Conservation (phyloP, 1,140 invertebrate species). For the Meloidogyne chitwoodi region DNA sequence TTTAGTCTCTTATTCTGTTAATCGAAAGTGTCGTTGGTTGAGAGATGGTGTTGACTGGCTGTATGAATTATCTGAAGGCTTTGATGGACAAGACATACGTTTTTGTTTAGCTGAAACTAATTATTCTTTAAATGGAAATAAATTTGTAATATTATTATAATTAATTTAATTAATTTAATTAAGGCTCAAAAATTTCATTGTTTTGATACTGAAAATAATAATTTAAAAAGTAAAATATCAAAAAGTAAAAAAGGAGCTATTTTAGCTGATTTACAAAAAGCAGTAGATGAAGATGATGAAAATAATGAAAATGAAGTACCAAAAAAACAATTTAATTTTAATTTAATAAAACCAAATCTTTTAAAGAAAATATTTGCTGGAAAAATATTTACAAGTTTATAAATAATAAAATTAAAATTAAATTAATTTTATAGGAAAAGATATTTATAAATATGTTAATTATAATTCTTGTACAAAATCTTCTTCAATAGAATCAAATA, state of each 20-base stretch:
- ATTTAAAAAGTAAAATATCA: not conserved
- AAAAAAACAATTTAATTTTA: slow-evolving; percentile 5
- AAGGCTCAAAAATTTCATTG: not conserved
- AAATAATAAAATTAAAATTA: no score
- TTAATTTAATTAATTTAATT: not conserved
- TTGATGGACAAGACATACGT: not conserved
- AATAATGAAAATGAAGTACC: slow-evolving; percentile 8
- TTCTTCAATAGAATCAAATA: not conserved
- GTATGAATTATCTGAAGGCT: not conserved
- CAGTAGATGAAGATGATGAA: not conserved
- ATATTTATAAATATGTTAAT: no score
- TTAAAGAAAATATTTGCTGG: not conserved
- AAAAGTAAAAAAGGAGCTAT: slow-evolving; percentile 10
- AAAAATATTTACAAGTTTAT: slow-evolving; percentile 5
- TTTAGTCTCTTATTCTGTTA: slow-evolving; percentile 14
- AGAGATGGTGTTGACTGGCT: slow-evolving; percentile 8
- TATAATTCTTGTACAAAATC: not conserved
- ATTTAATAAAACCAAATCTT: slow-evolving; percentile 1
- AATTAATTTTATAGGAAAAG: not conserved
- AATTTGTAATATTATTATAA: not conserved
- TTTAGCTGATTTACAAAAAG: not conserved
- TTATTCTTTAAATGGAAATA: slow-evolving; percentile 6
- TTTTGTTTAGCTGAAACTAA: slow-evolving; percentile 13
- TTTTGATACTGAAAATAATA: not conserved
- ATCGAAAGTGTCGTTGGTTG: slow-evolving; percentile 9